Evolutionary conservation across 30 jellyfish, hydroid and myxozoan genomes (phyloP).

Genomic region (Pelagia noctiluca): DNA sequence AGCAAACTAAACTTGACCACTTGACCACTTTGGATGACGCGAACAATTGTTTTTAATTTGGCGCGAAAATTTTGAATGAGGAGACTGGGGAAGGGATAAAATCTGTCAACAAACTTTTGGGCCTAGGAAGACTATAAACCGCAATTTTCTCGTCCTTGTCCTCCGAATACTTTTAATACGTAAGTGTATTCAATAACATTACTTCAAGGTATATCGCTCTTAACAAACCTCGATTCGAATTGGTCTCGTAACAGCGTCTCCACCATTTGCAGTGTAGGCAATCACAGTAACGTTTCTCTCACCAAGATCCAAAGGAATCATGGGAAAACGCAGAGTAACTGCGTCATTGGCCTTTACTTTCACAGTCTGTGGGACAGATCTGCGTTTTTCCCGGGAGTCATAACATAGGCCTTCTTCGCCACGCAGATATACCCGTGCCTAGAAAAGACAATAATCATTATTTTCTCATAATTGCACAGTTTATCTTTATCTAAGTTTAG

Average conservation of each 20-base stretch:
- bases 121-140: no score
- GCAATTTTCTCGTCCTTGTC: no score
- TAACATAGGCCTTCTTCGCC: slow-evolving; percentile 43
- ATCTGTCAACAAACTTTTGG: no score
- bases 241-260: slow-evolving; percentile 49
- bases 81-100: no score
- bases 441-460: neutral
- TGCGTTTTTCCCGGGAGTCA: slow-evolving; percentile 30
- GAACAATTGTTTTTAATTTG: no score
- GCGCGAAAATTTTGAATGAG: no score
- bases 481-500: no score
- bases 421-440: slow-evolving; percentile 36
- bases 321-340: slow-evolving; percentile 31
- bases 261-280: slow-evolving; percentile 48
- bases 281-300: slow-evolving; percentile 37
- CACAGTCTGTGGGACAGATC: slow-evolving; percentile 13
- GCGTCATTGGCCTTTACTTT: slow-evolving; percentile 35
- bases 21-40: no score
- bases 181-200: no score
- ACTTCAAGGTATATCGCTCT: neutral
- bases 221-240: slow-evolving; percentile 35
- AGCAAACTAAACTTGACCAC: no score
- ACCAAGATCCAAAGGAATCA: slow-evolving; percentile 37
- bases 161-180: no score
- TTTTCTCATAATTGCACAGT: no score